phyloP scores from a whole-genome alignment of 2,888 invertebrate species.

The Elmis aenea region DNA sequence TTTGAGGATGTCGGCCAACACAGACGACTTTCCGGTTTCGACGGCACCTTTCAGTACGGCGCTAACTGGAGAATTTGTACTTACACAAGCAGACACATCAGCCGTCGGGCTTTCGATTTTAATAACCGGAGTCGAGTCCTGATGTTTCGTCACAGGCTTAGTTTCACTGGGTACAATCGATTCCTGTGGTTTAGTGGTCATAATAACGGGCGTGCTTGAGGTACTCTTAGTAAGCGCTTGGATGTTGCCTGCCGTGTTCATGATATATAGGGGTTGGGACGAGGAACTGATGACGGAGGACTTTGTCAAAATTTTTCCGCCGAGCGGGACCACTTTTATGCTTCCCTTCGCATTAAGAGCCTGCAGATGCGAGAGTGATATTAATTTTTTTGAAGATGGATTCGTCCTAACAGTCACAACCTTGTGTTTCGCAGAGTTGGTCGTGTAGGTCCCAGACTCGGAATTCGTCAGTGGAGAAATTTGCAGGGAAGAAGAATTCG shows the following conservation, averaged over 20 bases:
- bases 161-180: background rate
- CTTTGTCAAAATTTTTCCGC: constrained; percentile 40
- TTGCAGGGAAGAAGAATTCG: constrained; percentile 20
- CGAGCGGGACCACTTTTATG: constrained; percentile 42
- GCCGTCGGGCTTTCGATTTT: background rate
- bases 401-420: constrained; percentile 42
- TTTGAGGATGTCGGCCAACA: constrained; percentile 27
- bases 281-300: constrained; percentile 28
- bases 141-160: background rate
- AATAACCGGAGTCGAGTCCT: background rate
- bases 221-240: constrained; percentile 27
- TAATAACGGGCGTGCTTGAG: constrained; percentile 24
- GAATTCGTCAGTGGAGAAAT: constrained; percentile 16
- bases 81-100: background rate
- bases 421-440: constrained; percentile 37
- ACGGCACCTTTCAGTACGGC: no score
- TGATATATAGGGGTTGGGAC: constrained; percentile 34
- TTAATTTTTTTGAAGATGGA: constrained; percentile 37
- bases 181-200: constrained; percentile 23
- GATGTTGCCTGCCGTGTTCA: constrained; percentile 29
- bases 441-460: constrained; percentile 26
- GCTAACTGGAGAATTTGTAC: no score
- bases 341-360: constrained; percentile 43
- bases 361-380: constrained; percentile 43
- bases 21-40: constrained; percentile 20